Base-by-base conservation (phyloP, 2,888 invertebrate species). In the Smittia aterrima region DNA sequence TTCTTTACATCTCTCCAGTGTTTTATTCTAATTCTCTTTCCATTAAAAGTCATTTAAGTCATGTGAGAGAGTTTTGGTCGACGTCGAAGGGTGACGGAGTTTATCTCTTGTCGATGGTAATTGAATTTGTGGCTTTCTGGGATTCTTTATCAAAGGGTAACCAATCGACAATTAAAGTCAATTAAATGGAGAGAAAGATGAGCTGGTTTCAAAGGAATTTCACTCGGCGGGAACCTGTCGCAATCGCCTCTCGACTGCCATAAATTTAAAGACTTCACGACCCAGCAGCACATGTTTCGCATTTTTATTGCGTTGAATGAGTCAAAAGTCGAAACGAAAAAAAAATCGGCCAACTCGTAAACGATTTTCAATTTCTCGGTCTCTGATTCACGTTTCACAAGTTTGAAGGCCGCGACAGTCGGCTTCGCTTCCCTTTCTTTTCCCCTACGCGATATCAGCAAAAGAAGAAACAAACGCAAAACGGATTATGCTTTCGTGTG, bases 21-120 rank as follows among this genome's bases (percentile, higher is more conserved):
- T 32, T 47, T 47, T 47, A 47, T 47, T 47, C 47, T 47, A 47
- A 47, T 47, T 47, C 16, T 11, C 16, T 47, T 47, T 47, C 47
- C 47, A 47, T 47, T 47, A 47, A 16, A 47, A 47, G 9, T 47
- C 47, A n/a, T 47, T 47, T n/a, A 16, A 47, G n/a, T n/a, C 47
- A 47, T n/a, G 13, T 47, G 13, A n/a, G n/a, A 6, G 4, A 38
- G 38, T 38, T 11, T 6, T 16, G 2, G n/a, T n/a, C 47, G 47
- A 47, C 47, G 16, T 3, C 47, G n/a, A 16, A 47, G 13, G 16
- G 47, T 13, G 16, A 47, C 3, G 47, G 47, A 16, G n/a, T 47
- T 47, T 47, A 47, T 47, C 47, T 47, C n/a, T n/a, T n/a, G n/a
- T n/a, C 16, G 47, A 47, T n/a, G 16, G 47, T 47, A 47, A 47